These are phyloP conservation scores for Zaprionus ghesquierei DNA, from an alignment of 1,140 invertebrate species.

Conservation along the genomic window DNA sequence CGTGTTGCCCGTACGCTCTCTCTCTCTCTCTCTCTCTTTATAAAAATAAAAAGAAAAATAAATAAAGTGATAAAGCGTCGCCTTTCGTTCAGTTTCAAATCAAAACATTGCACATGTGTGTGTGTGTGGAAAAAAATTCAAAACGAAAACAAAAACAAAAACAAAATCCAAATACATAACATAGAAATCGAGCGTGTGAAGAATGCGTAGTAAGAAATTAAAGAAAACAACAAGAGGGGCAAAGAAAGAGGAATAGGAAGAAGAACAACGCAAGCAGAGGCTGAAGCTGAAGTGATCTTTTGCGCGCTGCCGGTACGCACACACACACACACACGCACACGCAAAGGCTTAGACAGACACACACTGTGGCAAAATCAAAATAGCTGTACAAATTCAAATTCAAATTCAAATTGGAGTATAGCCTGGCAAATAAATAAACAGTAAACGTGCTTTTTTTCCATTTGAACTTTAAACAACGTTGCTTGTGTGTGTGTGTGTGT, in stretches of 20 bases:
- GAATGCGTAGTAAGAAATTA: constrained; percentile 49
- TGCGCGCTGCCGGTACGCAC: constrained; percentile 19
- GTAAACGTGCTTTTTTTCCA: constrained; percentile 69
- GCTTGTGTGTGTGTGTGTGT: neutral
- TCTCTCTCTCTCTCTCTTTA: neutral
- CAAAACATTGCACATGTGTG: constrained; percentile 27
- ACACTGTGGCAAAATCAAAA: constrained; percentile 31
- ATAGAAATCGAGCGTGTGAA: constrained; percentile 51
- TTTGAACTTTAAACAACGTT: constrained; percentile 74
- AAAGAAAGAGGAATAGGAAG: constrained; percentile 9
- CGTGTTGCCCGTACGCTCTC: constrained; percentile 9
- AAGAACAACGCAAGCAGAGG: constrained; percentile 15
- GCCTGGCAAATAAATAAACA: constrained; percentile 35
- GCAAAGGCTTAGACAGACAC: constrained; percentile 13
- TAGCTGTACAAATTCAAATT: constrained; percentile 24
- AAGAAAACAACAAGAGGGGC: constrained; percentile 24
- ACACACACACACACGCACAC: constrained; percentile 8
- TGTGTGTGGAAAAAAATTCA: constrained; percentile 22
- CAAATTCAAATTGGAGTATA: constrained; percentile 65
- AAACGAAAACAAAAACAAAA: constrained; percentile 33
- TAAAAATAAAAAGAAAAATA: neutral
- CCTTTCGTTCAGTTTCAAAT: constrained; percentile 33
- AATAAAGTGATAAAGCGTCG: constrained; percentile 38
- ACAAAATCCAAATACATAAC: constrained; percentile 2
- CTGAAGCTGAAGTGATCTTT: constrained; percentile 23